These are phyloP conservation scores for Argyra leucocephala DNA, from an alignment of 2,888 invertebrate genomes.

Conservation along the genomic window DNA sequence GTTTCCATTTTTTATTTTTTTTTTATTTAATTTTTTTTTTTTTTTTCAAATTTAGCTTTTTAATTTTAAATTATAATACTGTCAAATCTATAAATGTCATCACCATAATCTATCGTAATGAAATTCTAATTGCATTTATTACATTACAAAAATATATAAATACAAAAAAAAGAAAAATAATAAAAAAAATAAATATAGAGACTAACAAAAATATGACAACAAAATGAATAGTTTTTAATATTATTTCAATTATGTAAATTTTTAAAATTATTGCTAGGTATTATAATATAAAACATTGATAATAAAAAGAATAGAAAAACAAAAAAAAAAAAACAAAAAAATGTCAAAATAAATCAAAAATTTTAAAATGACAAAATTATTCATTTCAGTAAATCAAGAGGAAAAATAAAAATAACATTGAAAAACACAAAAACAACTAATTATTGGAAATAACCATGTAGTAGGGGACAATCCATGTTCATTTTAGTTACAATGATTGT, in stretches of 20 bases:
- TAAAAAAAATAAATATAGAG: neutral
- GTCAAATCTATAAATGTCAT: slow-evolving; percentile 6
- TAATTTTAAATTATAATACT: neutral
- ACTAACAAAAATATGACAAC: neutral
- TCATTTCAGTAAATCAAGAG: neutral
- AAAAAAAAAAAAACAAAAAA: neutral
- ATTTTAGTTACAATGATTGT: no score
- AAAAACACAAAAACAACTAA: neutral
- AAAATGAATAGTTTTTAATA: neutral
- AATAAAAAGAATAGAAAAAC: no score
- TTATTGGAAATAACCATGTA: no score
- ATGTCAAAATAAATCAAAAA: slow-evolving; percentile 4
- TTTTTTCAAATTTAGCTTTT: neutral
- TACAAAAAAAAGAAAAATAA: neutral
- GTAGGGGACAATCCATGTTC: no score
- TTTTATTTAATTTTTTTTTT: neutral
- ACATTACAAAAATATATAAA: neutral
- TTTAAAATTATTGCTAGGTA: neutral
- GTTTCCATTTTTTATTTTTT: neutral
- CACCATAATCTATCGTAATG: neutral
- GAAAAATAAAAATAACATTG: neutral
- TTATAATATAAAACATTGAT: neutral
- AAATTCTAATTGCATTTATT: slow-evolving; percentile 3
- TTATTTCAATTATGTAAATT: neutral
- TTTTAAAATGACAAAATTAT: neutral